Evolutionary conservation across 2,113 vertebrate species (phyloP).

Genomic region (Synodontis membranacea): DNA sequence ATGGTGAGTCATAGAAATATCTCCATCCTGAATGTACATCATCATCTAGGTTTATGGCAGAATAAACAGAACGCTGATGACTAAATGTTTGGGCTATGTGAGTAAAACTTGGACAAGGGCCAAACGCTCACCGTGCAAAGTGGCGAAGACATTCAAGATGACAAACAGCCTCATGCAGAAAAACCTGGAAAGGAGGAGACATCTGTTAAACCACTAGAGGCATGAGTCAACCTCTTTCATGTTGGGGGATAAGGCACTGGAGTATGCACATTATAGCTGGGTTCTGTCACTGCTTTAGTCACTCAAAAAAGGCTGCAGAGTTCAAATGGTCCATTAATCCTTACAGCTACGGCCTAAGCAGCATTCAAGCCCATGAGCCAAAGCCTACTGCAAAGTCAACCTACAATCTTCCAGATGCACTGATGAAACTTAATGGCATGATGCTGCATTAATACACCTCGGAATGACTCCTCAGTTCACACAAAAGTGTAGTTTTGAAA

Average conservation of each 20-base stretch:
- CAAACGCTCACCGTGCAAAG: conserved; percentile 64
- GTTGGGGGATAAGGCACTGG: neutral
- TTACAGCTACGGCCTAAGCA: conserved; percentile 13
- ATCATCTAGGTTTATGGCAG: no score
- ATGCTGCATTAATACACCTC: neutral
- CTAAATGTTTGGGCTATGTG: neutral
- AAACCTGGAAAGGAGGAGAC: conserved; percentile 33
- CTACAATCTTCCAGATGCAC: conserved; percentile 4
- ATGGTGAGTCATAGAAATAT: neutral
- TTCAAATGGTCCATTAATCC: conserved; percentile 32
- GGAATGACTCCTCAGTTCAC: neutral
- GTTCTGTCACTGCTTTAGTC: conserved; percentile 38
- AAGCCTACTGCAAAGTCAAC: conserved; percentile 14
- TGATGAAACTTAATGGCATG: neutral
- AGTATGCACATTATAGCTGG: conserved; percentile 11
- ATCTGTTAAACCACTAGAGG: conserved; percentile 12
- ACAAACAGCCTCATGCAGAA: conserved; percentile 55
- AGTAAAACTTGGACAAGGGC: neutral
- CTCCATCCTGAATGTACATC: neutral
- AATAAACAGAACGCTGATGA: neutral
- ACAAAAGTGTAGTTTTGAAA: neutral
- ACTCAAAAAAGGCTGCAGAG: conserved; percentile 3
- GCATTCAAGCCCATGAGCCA: conserved; percentile 3
- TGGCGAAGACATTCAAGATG: conserved; percentile 52
- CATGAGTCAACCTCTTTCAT: conserved; percentile 34